Conservation (phyloP, 64 coral and sea anemone genomes). For the Montipora foliosa region DNA sequence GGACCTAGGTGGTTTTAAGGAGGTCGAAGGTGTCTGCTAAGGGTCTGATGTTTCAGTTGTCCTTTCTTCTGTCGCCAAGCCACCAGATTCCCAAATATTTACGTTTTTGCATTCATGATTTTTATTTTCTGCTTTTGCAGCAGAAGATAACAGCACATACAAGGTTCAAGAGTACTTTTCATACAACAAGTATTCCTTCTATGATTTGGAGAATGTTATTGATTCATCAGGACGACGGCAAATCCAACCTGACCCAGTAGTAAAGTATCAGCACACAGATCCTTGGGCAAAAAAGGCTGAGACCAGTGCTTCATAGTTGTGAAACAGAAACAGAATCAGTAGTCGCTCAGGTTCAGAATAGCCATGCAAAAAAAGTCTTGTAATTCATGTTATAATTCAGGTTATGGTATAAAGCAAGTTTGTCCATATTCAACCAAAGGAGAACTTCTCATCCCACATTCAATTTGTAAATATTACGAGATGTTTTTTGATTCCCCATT, state of each 20-base stretch:
- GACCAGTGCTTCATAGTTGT: neutral
- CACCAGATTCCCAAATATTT: neutral
- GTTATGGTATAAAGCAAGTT: no score
- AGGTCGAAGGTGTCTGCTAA: no score
- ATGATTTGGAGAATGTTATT: conserved; percentile 86
- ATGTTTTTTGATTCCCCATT: no score
- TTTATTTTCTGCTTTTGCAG: neutral
- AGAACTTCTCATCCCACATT: no score
- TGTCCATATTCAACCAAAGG: no score
- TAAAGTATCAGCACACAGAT: conserved; percentile 75
- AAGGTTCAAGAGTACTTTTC: conserved; percentile 81
- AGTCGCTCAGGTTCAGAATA: no score
- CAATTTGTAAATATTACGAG: no score
- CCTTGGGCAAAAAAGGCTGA: conserved; percentile 76
- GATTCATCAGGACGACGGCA: conserved; percentile 65
- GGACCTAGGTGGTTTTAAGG: no score
- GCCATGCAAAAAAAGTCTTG: no score
- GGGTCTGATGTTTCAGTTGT: no score
- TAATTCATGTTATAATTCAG: no score
- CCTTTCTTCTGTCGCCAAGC: no score
- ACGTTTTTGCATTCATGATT: neutral
- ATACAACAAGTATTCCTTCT: conserved; percentile 78
- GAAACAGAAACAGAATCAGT: neutral
- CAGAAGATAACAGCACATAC: conserved; percentile 69
- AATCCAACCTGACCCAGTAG: conserved; percentile 75